Evolutionary conservation across 2,113 vertebrate species (phyloP).

Genomic region (Ophiodon elongatus): DNA sequence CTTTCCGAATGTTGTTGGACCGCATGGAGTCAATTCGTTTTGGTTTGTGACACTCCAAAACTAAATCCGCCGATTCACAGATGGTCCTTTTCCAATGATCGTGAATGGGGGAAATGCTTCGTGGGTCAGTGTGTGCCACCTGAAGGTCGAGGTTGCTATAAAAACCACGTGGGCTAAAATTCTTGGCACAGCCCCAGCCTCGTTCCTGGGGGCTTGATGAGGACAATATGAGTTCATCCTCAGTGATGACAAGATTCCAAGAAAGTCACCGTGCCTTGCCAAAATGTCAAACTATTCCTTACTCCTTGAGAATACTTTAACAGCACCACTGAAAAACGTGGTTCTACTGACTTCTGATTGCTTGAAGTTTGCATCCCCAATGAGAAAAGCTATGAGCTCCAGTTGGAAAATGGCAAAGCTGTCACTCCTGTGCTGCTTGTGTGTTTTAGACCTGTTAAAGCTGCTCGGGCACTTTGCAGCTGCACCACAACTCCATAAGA

Average conservation of each 20-base stretch:
- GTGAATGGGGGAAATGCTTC: too few species aligned
- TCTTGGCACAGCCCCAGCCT: not conserved
- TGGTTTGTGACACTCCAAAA: too few species aligned
- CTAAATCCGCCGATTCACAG: too few species aligned
- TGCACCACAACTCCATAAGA: not conserved
- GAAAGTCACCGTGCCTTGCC: not conserved
- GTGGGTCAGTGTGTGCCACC: not conserved
- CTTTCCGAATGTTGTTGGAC: too few species aligned
- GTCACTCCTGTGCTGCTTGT: constrained; percentile 4
- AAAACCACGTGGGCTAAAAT: not conserved
- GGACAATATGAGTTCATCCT: not conserved
- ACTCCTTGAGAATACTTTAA: not conserved
- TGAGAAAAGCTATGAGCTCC: not conserved
- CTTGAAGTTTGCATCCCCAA: not conserved
- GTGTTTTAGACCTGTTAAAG: constrained; percentile 15
- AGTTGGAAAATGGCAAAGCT: constrained; percentile 29
- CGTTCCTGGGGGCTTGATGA: not conserved
- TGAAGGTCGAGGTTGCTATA: not conserved
- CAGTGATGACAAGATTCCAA: not conserved
- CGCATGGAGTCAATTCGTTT: too few species aligned
- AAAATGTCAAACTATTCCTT: not conserved
- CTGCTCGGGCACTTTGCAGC: constrained; percentile 10
- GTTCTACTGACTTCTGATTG: not conserved
- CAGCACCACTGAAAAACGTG: not conserved
- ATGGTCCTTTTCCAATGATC: too few species aligned